phyloP scores from a whole-genome alignment of 2,113 vertebrate species.

The Myiopsitta monachus region DNA sequence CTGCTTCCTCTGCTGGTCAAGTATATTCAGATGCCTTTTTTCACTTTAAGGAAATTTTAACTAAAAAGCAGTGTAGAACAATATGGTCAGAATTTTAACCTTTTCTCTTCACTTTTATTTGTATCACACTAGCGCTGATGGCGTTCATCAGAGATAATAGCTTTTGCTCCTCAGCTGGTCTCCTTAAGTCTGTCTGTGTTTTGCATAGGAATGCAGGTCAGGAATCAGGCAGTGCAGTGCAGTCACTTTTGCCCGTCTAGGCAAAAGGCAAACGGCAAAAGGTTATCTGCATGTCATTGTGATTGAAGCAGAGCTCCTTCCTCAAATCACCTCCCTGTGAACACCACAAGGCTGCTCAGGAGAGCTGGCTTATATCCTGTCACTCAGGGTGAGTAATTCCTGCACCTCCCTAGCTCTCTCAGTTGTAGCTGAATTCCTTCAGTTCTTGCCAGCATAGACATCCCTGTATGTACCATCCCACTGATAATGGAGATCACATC shows the following conservation, averaged over 20 bases:
- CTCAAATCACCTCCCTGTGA: neutral
- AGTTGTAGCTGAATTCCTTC: fast-evolving
- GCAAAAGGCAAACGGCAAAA: neutral
- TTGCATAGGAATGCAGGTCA: neutral
- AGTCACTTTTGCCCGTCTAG: neutral
- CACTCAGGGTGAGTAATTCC: neutral
- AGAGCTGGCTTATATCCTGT: fast-evolving
- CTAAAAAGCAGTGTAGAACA: neutral
- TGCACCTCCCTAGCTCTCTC: neutral
- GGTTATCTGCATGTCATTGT: neutral
- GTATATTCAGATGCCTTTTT: neutral
- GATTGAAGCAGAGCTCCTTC: neutral
- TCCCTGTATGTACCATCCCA: neutral
- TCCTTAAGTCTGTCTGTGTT: neutral
- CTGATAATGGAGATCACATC: neutral
- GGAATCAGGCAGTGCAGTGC: neutral
- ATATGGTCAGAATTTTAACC: neutral
- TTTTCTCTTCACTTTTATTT: neutral
- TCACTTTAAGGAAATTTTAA: neutral
- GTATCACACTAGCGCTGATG: neutral
- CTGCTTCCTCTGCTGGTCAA: neutral
- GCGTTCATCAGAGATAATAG: neutral
- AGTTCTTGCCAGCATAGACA: neutral
- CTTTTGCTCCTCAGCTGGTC: neutral
- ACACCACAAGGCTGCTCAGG: neutral